Percentiles rank a stretch among this genome's conserved stretches.
Evolutionary conservation across 2,888 invertebrate species (phyloP).

Genomic region (Proisotoma minuta): DNA sequence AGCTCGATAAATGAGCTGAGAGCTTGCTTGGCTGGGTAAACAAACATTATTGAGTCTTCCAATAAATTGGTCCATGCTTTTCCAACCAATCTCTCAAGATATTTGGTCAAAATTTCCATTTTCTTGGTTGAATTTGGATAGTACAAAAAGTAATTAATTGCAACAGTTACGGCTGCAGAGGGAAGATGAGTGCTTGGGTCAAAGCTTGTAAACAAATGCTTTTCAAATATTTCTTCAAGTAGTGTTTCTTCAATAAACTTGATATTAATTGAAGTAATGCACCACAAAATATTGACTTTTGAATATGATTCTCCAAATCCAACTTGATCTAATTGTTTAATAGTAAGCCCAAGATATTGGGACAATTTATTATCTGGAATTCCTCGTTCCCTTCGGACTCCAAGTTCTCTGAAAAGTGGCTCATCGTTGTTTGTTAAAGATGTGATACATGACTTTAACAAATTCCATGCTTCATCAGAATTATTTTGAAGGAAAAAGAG

Average conservation of each 20-base stretch:
- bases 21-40: slow-evolving; percentile 34
- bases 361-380: slow-evolving; percentile 29
- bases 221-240: slow-evolving; percentile 23
- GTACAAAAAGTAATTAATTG: slow-evolving; percentile 32
- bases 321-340: slow-evolving; percentile 25
- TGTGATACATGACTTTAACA: slow-evolving; percentile 20
- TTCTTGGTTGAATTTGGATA: slow-evolving; percentile 14
- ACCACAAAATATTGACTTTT: slow-evolving; percentile 27
- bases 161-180: slow-evolving; percentile 28
- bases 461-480: slow-evolving; percentile 31
- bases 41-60: slow-evolving; percentile 28
- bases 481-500: slow-evolving; percentile 27
- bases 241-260: slow-evolving; percentile 21
- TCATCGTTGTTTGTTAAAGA: slow-evolving; percentile 20
- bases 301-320: slow-evolving; percentile 28
- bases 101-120: slow-evolving; percentile 3
- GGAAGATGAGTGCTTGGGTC: slow-evolving; percentile 34
- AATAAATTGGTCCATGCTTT: slow-evolving; percentile 25
- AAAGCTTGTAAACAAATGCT: slow-evolving; percentile 25
- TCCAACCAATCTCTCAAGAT: slow-evolving; percentile 21
- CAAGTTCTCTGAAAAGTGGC: slow-evolving; percentile 22
- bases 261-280: slow-evolving; percentile 29
- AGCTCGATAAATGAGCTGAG: slow-evolving; percentile 38
- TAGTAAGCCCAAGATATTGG: slow-evolving; percentile 28
- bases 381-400: slow-evolving; percentile 16